Conservation (phyloP, 2,113 vertebrate species). For the Daboia siamensis region DNA sequence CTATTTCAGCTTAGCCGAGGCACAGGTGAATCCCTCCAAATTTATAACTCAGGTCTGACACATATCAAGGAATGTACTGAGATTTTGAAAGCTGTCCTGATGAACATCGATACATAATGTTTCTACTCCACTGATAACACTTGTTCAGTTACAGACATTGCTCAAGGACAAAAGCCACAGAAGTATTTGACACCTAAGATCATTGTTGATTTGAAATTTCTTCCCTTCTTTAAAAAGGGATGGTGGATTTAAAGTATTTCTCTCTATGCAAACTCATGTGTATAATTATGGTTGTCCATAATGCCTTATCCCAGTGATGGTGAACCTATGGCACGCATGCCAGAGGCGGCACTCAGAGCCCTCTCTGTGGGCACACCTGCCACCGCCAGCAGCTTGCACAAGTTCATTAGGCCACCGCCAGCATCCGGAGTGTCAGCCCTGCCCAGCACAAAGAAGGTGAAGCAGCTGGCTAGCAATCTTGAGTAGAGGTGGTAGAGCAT, state of each 20-base stretch:
- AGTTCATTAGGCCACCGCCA: no score
- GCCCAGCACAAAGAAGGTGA: no score
- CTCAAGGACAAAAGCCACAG: background rate
- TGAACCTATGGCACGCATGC: no score
- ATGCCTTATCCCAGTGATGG: background rate
- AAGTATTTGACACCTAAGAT: background rate
- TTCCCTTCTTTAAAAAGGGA: background rate
- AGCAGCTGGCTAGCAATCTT: no score
- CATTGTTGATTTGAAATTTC: background rate
- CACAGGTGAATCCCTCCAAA: background rate
- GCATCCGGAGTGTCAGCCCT: no score
- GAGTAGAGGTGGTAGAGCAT: no score
- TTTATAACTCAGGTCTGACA: background rate
- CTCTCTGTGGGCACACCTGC: no score
- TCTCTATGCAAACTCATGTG: background rate
- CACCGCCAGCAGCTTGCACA: no score
- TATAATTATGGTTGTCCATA: background rate
- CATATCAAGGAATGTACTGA: background rate
- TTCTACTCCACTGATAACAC: background rate
- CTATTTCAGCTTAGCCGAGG: background rate
- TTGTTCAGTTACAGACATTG: background rate
- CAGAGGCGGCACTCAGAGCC: no score
- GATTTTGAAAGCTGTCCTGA: background rate
- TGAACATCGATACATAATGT: background rate
- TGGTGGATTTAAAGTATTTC: background rate